phyloP scores from a whole-genome alignment of 2,888 invertebrate genomes.

The Diaphora mendica region DNA sequence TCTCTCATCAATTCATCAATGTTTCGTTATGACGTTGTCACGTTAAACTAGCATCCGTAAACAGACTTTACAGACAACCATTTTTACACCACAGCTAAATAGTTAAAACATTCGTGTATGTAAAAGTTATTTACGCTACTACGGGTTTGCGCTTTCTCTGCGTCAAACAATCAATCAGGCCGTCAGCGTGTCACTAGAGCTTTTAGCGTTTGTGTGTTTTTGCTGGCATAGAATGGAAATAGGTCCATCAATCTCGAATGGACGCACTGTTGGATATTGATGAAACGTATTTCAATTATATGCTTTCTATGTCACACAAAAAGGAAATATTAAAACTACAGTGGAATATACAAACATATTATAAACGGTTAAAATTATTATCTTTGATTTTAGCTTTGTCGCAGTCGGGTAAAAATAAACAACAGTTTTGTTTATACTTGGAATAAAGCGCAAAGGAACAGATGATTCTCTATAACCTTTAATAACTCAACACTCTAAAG shows the following conservation, averaged over 20 bases:
- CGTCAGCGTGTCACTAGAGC: slow-evolving; percentile 6
- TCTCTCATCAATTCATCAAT: too few species aligned
- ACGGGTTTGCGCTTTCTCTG: background rate
- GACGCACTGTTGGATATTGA: background rate
- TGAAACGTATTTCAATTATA: background rate
- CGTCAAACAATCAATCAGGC: slow-evolving; percentile 15
- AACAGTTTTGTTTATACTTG: too few species aligned
- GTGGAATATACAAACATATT: too few species aligned
- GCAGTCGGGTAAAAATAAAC: too few species aligned
- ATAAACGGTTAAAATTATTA: too few species aligned
- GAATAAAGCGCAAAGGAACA: too few species aligned
- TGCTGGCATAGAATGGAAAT: background rate
- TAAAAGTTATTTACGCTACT: slow-evolving; percentile 2
- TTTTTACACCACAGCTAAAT: background rate
- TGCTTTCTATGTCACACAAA: background rate
- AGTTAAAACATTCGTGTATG: background rate
- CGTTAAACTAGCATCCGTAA: too few species aligned
- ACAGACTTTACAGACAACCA: too few species aligned
- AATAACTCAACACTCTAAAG: too few species aligned
- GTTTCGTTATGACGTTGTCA: too few species aligned
- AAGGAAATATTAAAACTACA: background rate
- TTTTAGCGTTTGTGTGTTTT: slow-evolving; percentile 16
- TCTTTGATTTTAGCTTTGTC: too few species aligned
- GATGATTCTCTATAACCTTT: too few species aligned
- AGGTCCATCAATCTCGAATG: slow-evolving; percentile 3